phyloP scores from a whole-genome alignment of 2,113 vertebrate species.

The Terrapene triunguis region DNA sequence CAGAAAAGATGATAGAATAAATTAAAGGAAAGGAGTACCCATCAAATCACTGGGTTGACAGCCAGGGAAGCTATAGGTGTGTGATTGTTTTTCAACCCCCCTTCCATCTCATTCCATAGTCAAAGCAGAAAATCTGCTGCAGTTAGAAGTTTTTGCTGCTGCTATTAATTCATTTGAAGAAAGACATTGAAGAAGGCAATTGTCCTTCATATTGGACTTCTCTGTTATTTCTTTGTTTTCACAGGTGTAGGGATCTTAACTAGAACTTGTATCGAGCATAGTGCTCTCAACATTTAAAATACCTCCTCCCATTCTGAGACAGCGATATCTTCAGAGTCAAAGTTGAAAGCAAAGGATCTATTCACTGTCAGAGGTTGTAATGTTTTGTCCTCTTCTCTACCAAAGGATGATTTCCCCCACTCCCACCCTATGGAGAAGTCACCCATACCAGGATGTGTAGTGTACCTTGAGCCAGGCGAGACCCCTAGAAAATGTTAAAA shows the following conservation, averaged over 20 bases:
- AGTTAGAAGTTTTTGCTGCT: neutral
- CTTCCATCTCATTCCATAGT: neutral
- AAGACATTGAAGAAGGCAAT: neutral
- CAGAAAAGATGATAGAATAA: neutral
- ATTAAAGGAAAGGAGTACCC: neutral
- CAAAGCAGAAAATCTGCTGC: neutral
- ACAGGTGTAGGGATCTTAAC: neutral
- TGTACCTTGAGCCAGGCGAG: no score
- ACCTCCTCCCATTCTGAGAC: neutral
- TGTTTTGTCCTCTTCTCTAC: neutral
- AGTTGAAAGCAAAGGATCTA: neutral
- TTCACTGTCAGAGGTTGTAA: neutral
- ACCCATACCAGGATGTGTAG: neutral
- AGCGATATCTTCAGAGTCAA: neutral
- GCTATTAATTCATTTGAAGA: neutral
- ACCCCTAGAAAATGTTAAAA: no score
- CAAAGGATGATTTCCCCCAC: no score
- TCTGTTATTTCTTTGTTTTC: neutral
- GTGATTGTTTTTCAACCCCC: neutral
- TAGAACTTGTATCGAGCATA: neutral
- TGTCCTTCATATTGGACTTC: neutral
- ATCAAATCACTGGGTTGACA: neutral
- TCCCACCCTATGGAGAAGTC: no score
- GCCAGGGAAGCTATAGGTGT: no score
- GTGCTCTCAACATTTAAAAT: neutral